Evolutionary conservation across 2,797 vertebrate genomes (phyloP).

Genomic region (Synaphobranchus kaupii): DNA sequence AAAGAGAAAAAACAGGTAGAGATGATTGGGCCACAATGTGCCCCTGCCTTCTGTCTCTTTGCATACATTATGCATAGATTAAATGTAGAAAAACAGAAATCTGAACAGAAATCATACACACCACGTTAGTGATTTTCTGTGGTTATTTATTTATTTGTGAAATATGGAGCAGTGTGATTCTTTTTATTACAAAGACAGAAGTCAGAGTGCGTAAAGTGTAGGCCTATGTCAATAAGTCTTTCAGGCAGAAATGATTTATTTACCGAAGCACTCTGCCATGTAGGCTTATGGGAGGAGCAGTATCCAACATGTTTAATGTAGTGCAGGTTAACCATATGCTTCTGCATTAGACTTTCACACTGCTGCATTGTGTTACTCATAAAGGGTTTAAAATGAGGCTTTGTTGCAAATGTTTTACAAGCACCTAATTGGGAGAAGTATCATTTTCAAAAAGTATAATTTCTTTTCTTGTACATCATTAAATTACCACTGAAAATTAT

Average conservation of each 20-base stretch:
- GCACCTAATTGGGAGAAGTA: background rate
- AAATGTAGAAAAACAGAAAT: slow-evolving; percentile 9
- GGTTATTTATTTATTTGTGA: background rate
- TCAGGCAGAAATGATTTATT: slow-evolving; percentile 70
- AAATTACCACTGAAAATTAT: background rate
- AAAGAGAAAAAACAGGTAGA: slow-evolving; percentile 40
- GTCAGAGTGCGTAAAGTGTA: background rate
- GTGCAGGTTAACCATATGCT: slow-evolving; percentile 69
- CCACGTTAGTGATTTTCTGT: background rate
- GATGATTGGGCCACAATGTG: slow-evolving; percentile 72
- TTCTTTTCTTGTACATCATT: background rate
- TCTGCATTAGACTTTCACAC: slow-evolving; percentile 63
- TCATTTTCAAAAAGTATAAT: no score
- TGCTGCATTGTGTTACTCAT: background rate
- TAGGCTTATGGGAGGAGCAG: slow-evolving; percentile 64
- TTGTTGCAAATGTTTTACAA: background rate
- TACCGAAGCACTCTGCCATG: slow-evolving; percentile 67
- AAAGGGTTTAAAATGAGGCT: background rate
- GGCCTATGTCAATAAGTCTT: background rate
- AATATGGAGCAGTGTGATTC: background rate
- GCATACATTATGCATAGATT: slow-evolving; percentile 68
- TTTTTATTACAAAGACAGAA: background rate
- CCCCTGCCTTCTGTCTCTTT: slow-evolving; percentile 67
- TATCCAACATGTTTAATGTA: slow-evolving; percentile 69
- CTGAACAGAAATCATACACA: background rate